Evolutionary conservation across 2,888 invertebrate genomes (phyloP), one percentile per base, ranked within the genome.

Genomic region (Deladenus siricidicola): DNA sequence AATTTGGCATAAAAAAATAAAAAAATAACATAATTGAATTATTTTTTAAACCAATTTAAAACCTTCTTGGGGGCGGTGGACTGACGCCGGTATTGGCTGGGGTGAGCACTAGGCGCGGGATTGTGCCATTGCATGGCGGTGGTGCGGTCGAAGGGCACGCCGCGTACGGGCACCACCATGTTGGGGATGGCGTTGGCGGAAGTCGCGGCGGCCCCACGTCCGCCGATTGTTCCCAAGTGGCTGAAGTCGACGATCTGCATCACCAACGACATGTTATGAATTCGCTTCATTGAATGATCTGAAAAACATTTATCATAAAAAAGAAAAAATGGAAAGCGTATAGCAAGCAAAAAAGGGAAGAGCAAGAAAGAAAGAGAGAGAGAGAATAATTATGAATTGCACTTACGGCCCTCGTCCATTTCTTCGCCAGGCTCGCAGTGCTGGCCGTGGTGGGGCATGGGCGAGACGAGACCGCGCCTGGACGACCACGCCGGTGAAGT

Each of bases 241-340:
- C 78, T 78, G 59, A 74, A 75, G 61, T 79, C 79, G 74, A 78
- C 70, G 30, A 78, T 72, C 53, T 72, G 63, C 61, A 70, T 62
- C 10, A 77, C 74, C 30, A 79, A 58, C 10, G 74, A 75, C 75
- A 76, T 76, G 47, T 78, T 77, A 56, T 78, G 71, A 50, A 79
- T 65, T 52, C 73, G 72, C 56, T 75, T 76, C 65, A 73, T 61
- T n/a, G n/a, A n/a, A n/a, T n/a, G n/a, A n/a, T n/a, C n/a, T n/a
- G n/a, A n/a, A n/a, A n/a, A n/a, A n/a, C n/a, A n/a, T n/a, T n/a
- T n/a, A n/a, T n/a, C n/a, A n/a, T n/a, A n/a, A n/a, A n/a, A n/a
- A n/a, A n/a, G n/a, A n/a, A n/a, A n/a, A n/a, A n/a, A n/a, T n/a
- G n/a, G n/a, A n/a, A n/a, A n/a, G n/a, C n/a, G n/a, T n/a, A n/a